A percentile compares a stretch with the other conserved stretches of the same genome.
These are phyloP conservation scores for Perizoma flavofasciatum DNA, from an alignment of 2,888 invertebrate species.

Conservation along the genomic window DNA sequence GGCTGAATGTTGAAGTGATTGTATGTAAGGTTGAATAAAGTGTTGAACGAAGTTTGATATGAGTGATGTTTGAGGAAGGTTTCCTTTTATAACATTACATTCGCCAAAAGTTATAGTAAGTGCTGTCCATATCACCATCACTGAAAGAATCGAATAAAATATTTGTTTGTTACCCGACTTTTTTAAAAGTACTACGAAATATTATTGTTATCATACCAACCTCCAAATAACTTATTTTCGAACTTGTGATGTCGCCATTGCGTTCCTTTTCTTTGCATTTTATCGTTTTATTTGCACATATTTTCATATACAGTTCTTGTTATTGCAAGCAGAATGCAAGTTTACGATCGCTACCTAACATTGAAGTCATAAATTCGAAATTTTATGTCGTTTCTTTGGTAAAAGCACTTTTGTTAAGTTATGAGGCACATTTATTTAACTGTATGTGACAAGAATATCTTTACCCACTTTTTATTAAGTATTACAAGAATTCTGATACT, in stretches of 20 bases:
- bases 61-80: slow-evolving; percentile 34
- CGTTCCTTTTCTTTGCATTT: slow-evolving; percentile 26
- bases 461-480: background rate
- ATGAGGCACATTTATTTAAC: too few species aligned
- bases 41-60: slow-evolving; percentile 43
- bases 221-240: slow-evolving; percentile 19
- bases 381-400: background rate
- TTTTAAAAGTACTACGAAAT: background rate
- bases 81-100: slow-evolving; percentile 21
- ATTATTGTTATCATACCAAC: slow-evolving; percentile 3
- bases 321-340: slow-evolving; percentile 16
- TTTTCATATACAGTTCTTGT: slow-evolving; percentile 3
- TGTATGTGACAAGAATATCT: too few species aligned
- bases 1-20: slow-evolving; percentile 15
- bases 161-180: background rate
- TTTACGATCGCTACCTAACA: slow-evolving; percentile 24
- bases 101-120: slow-evolving; percentile 4
- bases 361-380: slow-evolving; percentile 20
- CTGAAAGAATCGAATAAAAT: slow-evolving; percentile 15
- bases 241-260: slow-evolving; percentile 22
- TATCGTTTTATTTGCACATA: slow-evolving; percentile 29
- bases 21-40: slow-evolving; percentile 49
- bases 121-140: slow-evolving; percentile 16
- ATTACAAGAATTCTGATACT: too few species aligned
- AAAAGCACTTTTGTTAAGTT: background rate